Evolutionary conservation across 1,140 invertebrate genomes (phyloP).

Genomic region (Probaryconus sp.): DNA sequence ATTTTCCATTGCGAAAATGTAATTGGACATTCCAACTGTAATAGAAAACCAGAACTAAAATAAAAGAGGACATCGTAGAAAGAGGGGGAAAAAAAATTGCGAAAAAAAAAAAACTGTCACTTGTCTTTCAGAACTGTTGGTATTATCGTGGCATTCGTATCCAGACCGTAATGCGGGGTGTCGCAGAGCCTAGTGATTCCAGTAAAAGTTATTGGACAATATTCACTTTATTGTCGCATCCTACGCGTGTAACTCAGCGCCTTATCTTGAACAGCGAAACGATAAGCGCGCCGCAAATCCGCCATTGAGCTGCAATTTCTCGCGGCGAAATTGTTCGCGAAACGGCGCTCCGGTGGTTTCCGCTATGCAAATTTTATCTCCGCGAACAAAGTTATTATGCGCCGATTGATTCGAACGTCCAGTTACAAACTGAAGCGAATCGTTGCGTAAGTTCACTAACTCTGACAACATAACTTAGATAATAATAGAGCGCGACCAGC

Average conservation of each 20-base stretch:
- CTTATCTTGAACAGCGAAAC: constrained; percentile 18
- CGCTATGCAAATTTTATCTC: constrained; percentile 7
- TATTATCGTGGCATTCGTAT: not conserved
- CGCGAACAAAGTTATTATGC: not conserved
- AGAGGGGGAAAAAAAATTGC: too few species aligned
- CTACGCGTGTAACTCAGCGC: constrained; percentile 7
- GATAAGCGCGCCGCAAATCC: constrained; percentile 14
- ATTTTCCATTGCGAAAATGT: too few species aligned
- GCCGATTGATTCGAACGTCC: constrained; percentile 2
- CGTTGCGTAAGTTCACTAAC: constrained; percentile 1
- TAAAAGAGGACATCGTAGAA: too few species aligned
- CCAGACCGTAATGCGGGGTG: not conserved
- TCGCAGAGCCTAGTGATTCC: constrained; percentile 9
- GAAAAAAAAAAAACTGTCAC: too few species aligned
- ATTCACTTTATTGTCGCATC: constrained; percentile 18
- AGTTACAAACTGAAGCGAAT: constrained; percentile 5
- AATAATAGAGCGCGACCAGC: not conserved
- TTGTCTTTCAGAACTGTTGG: constrained; percentile 25
- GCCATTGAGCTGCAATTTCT: constrained; percentile 5
- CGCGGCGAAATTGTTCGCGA: constrained; percentile 7
- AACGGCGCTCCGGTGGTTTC: not conserved
- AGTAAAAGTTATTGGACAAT: not conserved
- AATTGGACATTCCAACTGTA: too few species aligned
- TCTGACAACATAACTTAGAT: not conserved
- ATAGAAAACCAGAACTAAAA: too few species aligned